Conservation (phyloP, 2,888 invertebrate species). For the Drosophila mulleri region DNA sequence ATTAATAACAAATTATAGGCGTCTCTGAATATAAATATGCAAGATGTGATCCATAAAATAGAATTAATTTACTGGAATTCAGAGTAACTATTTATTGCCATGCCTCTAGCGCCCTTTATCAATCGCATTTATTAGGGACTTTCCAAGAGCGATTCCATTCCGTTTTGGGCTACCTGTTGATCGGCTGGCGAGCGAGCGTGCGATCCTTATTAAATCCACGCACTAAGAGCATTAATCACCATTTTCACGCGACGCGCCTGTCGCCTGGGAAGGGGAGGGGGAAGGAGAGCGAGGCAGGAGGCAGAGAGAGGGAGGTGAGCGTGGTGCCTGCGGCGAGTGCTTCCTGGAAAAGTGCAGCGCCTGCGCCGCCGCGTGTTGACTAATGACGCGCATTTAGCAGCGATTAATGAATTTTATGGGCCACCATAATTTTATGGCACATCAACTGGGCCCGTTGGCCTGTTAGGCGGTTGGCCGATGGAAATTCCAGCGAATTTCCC, state of each 20-base stretch:
- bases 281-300: background rate
- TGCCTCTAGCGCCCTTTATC: constrained; percentile 49
- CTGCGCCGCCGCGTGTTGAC: constrained; percentile 69
- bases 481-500: constrained; percentile 76
- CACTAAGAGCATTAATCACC: constrained; percentile 77
- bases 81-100: background rate
- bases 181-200: constrained; percentile 37
- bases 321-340: constrained; percentile 56
- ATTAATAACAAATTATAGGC: background rate
- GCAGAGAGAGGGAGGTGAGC: constrained; percentile 25
- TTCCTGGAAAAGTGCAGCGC: constrained; percentile 73
- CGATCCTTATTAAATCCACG: constrained; percentile 76
- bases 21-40: background rate
- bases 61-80: background rate
- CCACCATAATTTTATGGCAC: constrained; percentile 80
- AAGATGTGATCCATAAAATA: background rate
- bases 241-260: constrained; percentile 75
- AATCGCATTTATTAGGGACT: constrained; percentile 68
- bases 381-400: constrained; percentile 80
- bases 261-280: constrained; percentile 23
- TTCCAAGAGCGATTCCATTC: constrained; percentile 61
- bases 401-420: constrained; percentile 80
- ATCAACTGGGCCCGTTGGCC: constrained; percentile 53
- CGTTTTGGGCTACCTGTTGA: constrained; percentile 58
- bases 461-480: no score